phyloP scores from a whole-genome alignment of 1,140 invertebrate genomes.

The Notospermus geniculatus region DNA sequence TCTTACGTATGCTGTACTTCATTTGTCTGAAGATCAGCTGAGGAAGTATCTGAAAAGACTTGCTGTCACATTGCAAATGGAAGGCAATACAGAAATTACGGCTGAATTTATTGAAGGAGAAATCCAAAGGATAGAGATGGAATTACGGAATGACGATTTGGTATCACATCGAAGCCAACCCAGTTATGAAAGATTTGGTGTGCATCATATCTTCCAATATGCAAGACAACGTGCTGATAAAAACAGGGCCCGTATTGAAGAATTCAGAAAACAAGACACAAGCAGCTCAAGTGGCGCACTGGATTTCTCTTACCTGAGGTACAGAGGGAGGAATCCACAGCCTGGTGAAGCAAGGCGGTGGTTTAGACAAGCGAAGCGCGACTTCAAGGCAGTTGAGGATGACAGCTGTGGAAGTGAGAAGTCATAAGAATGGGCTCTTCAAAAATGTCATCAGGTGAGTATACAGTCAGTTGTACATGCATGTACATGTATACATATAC shows the following conservation, averaged over 20 bases:
- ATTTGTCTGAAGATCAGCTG: background rate
- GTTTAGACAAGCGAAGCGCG: background rate
- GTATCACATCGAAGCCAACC: background rate
- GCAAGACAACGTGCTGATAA: background rate
- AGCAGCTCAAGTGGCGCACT: background rate
- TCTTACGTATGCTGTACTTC: background rate
- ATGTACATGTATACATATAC: no score
- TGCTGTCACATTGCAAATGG: no score
- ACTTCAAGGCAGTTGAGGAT: no score
- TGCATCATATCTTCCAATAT: background rate
- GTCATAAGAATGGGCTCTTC: no score
- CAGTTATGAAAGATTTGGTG: background rate
- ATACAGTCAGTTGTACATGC: no score
- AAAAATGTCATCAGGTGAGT: no score
- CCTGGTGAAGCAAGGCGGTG: conserved; percentile 2
- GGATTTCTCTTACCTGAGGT: background rate
- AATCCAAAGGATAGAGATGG: no score
- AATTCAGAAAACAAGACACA: background rate
- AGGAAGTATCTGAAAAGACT: conserved; percentile 1
- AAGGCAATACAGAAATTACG: no score
- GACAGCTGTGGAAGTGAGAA: no score
- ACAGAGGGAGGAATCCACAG: background rate
- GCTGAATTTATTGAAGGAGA: no score
- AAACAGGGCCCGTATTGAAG: background rate
- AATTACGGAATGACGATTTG: background rate